Percentiles rank a stretch among this genome's conserved stretches.
Evolutionary conservation across 2,797 vertebrate genomes (phyloP).

Genomic region (Tragopan temminckii): DNA sequence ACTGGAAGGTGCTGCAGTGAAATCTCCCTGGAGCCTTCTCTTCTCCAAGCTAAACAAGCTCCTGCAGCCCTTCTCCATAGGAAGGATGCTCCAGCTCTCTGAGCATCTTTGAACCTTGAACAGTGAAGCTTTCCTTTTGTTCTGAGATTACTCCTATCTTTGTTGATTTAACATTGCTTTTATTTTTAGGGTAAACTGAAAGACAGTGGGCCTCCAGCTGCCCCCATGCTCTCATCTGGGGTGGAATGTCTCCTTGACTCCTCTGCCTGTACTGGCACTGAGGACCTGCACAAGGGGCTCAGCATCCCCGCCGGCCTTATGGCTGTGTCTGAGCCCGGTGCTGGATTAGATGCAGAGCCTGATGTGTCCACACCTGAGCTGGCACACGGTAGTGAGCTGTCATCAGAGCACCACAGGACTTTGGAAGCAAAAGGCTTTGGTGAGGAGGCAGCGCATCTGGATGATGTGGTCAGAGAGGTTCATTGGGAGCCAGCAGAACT

Average conservation of each 20-base stretch:
- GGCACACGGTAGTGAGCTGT: background rate
- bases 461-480: background rate
- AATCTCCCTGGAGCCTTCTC: background rate
- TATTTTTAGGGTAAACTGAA: slow-evolving; percentile 64
- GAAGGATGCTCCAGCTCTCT: background rate
- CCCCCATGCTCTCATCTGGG: slow-evolving; percentile 80
- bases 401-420: slow-evolving; percentile 26
- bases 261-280: slow-evolving; percentile 54
- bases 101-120: background rate
- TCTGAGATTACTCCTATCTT: accelerated
- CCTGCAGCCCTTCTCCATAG: background rate
- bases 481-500: slow-evolving; percentile 9
- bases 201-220: slow-evolving; percentile 19
- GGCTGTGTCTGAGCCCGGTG: slow-evolving; percentile 32
- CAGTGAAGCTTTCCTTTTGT: background rate
- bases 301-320: slow-evolving; percentile 53
- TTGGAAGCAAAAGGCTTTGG: background rate
- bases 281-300: slow-evolving; percentile 61
- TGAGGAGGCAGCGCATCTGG: slow-evolving; percentile 29
- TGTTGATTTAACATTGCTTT: accelerated
- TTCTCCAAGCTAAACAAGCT: background rate
- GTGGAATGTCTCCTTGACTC: slow-evolving; percentile 66
- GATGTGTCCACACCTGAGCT: background rate
- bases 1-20: background rate
- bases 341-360: slow-evolving; percentile 31